Percentiles rank a stretch among this genome's conserved stretches.
Conservation (phyloP, 2,113 vertebrate genomes). For the Athene noctua region DNA sequence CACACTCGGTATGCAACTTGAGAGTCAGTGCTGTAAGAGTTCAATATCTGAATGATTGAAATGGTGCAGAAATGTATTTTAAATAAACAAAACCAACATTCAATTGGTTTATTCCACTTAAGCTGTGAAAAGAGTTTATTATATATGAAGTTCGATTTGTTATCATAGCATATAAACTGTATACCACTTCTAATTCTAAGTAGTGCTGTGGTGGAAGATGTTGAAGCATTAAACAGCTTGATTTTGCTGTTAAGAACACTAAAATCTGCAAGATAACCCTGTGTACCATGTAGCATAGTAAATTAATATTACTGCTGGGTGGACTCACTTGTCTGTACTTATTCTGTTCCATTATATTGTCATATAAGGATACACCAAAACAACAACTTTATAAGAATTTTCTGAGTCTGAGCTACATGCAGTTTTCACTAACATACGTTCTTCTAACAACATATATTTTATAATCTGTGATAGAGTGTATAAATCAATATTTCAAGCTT, state of each 20-base stretch:
- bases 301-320: background rate
- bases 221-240: background rate
- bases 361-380: background rate
- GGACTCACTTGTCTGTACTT: background rate
- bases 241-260: background rate
- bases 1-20: background rate
- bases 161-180: background rate
- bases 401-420: background rate
- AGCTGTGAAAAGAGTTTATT: background rate
- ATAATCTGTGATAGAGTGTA: background rate
- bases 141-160: background rate
- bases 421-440: rapidly evolving
- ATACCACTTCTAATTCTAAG: background rate
- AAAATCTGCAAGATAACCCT: background rate
- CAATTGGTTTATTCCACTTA: background rate
- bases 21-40: background rate
- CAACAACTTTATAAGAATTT: background rate
- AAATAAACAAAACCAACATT: background rate
- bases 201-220: background rate
- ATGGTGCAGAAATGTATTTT: background rate
- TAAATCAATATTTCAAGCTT: background rate
- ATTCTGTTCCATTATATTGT: background rate
- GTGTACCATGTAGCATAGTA: background rate
- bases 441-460: background rate
- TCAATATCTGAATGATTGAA: background rate